phyloP scores from a whole-genome alignment of 2,113 vertebrate genomes.

The Stigmatopora argus region DNA sequence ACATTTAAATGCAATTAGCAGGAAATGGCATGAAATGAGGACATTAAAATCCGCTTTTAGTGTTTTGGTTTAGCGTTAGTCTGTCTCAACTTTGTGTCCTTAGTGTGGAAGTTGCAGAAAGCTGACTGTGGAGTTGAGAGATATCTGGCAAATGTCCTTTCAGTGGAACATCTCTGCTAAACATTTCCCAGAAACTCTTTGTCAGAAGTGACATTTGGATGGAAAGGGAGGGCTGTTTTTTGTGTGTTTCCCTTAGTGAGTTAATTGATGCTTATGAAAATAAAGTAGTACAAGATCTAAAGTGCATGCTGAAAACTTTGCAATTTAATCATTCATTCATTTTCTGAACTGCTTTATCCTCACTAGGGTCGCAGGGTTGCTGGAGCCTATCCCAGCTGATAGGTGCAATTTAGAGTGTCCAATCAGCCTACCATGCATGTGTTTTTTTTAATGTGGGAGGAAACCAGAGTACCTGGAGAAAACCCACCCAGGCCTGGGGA shows the following conservation, averaged over 20 bases:
- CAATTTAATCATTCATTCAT: neutral
- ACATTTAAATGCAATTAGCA: neutral
- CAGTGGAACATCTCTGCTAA: conserved; percentile 20
- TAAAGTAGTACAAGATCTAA: neutral
- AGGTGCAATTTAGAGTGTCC: too few species aligned
- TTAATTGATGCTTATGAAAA: neutral
- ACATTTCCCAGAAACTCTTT: conserved; percentile 56
- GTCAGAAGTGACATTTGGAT: neutral
- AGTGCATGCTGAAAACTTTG: neutral
- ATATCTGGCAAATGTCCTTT: conserved; percentile 39
- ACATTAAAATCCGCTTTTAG: neutral
- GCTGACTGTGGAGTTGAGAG: conserved; percentile 19
- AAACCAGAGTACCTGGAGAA: too few species aligned
- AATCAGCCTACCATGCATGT: too few species aligned
- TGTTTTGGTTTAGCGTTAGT: neutral
- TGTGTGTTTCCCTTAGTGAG: neutral
- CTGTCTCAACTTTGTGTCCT: neutral
- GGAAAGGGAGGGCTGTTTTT: neutral
- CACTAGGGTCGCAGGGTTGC: too few species aligned
- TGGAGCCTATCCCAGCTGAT: too few species aligned
- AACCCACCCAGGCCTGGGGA: too few species aligned
- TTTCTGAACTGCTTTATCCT: too few species aligned
- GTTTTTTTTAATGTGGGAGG: too few species aligned
- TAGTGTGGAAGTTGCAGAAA: conserved; percentile 34
- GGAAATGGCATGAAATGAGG: conserved; percentile 12